These are phyloP conservation scores for Andrena fulva DNA, from an alignment of 2,888 invertebrate species.

Conservation along the genomic window DNA sequence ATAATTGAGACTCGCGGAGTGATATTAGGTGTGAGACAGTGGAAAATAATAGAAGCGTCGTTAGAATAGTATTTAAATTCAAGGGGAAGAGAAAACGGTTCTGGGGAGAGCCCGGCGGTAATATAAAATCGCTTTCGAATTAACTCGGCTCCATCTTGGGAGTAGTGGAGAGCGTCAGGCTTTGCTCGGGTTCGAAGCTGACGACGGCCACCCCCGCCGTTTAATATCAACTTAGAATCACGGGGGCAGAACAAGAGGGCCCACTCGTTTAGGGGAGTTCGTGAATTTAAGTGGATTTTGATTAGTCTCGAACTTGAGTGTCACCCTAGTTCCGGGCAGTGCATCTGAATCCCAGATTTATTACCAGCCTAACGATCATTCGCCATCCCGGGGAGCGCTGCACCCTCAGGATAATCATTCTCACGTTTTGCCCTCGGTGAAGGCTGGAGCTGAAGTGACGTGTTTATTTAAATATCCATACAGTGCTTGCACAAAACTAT, in stretches of 20 bases:
- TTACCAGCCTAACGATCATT: slow-evolving; percentile 51
- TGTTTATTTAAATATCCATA: neutral
- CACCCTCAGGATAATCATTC: slow-evolving; percentile 29
- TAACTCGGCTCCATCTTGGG: slow-evolving; percentile 33
- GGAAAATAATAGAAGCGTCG: slow-evolving; percentile 1
- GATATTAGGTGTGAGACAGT: neutral
- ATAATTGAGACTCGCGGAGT: too few relatives aligned
- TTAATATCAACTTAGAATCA: slow-evolving; percentile 66
- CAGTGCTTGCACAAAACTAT: too few relatives aligned
- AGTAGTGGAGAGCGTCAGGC: slow-evolving; percentile 1
- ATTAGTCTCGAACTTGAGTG: slow-evolving; percentile 68
- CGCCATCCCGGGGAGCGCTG: slow-evolving; percentile 47
- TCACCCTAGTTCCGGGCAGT: slow-evolving; percentile 49
- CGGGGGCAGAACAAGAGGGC: slow-evolving; percentile 46
- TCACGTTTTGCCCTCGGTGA: slow-evolving; percentile 1
- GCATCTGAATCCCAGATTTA: slow-evolving; percentile 70
- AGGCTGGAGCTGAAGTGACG: neutral
- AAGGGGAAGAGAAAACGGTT: neutral
- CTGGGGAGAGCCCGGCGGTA: neutral
- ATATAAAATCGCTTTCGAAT: slow-evolving; percentile 44
- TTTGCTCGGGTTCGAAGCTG: slow-evolving; percentile 4
- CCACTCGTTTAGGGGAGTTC: slow-evolving; percentile 68
- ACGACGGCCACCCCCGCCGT: slow-evolving; percentile 38
- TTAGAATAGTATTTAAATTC: neutral
- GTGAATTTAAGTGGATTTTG: slow-evolving; percentile 70